phyloP scores from a whole-genome alignment of 2,113 vertebrate species.

The Platysteira castanea region DNA sequence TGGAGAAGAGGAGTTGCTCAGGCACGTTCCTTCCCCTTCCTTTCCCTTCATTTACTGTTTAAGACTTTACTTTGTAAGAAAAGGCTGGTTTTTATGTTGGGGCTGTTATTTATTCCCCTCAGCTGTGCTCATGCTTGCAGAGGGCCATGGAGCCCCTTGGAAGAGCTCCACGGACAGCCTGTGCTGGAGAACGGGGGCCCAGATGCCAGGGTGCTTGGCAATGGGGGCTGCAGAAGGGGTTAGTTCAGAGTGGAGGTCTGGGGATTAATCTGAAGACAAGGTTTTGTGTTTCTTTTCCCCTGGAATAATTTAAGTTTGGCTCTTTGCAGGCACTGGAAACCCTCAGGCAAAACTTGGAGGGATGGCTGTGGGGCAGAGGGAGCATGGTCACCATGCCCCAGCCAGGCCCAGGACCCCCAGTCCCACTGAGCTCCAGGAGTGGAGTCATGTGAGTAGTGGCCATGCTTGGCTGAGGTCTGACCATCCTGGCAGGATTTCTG shows the following conservation, averaged over 20 bases:
- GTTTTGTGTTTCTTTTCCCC: not conserved
- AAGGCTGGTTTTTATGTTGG: not conserved
- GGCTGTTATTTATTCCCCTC: not conserved
- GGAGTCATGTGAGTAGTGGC: not conserved
- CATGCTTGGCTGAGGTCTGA: not conserved
- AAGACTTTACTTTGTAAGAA: not conserved
- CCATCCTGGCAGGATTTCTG: not conserved
- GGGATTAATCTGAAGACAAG: not conserved
- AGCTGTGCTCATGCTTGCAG: not conserved
- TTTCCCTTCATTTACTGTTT: not conserved
- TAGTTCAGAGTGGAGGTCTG: not conserved
- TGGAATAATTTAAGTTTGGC: constrained; percentile 39
- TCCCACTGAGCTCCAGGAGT: not conserved
- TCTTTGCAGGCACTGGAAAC: not conserved
- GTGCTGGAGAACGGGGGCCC: not conserved
- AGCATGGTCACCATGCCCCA: not conserved
- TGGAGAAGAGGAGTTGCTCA: not conserved
- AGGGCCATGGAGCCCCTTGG: not conserved
- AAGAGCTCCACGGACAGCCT: not conserved
- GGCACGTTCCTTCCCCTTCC: not conserved
- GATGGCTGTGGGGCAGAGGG: not conserved
- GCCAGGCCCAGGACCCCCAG: not conserved
- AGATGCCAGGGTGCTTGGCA: not conserved
- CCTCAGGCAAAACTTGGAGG: constrained; percentile 64
- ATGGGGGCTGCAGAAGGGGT: not conserved